Percentiles rank a stretch among this genome's conserved stretches.
Evolutionary conservation across 37 sponge, comb jelly and placozoan genomes (phyloP).

Genomic region (Halichondria panicea): DNA sequence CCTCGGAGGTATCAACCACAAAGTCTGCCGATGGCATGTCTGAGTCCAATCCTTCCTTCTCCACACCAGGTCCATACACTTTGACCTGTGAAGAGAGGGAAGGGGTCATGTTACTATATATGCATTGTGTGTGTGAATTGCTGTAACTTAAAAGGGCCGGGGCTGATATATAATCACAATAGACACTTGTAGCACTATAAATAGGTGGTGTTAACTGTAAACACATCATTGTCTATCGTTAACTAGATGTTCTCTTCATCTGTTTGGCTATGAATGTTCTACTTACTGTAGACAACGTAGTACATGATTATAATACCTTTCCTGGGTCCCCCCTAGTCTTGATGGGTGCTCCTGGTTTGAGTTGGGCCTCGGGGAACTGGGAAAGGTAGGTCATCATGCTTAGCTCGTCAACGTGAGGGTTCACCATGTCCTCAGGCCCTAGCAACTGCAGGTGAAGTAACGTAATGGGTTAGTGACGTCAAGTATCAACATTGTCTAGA

Average conservation of each 20-base stretch:
- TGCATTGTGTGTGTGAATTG: slow-evolving; percentile 26
- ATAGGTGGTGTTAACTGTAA: background rate
- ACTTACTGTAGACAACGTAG: background rate
- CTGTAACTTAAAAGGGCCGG: background rate
- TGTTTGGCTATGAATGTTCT: background rate
- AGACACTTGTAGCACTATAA: too few relatives aligned
- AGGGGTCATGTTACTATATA: slow-evolving; percentile 32
- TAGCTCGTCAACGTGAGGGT: slow-evolving; percentile 58
- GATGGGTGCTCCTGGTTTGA: slow-evolving; percentile 73
- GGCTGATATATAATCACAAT: too few relatives aligned
- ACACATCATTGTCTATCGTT: background rate
- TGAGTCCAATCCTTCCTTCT: slow-evolving; percentile 42
- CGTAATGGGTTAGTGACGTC: background rate
- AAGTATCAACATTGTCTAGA: background rate
- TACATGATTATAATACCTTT: slow-evolving; percentile 9
- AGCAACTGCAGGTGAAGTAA: slow-evolving; percentile 15
- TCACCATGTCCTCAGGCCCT: slow-evolving; percentile 72
- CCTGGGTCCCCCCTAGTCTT: slow-evolving; percentile 46
- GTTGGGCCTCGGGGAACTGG: slow-evolving; percentile 70
- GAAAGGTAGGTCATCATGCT: slow-evolving; percentile 74
- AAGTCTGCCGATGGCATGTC: slow-evolving; percentile 55
- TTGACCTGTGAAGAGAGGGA: slow-evolving; percentile 23
- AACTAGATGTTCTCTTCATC: background rate
- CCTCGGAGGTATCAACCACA: slow-evolving; percentile 36
- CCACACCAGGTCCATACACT: slow-evolving; percentile 67